Evolutionary conservation across 2,797 vertebrate species (phyloP), one percentile per base, ranked within the genome.

Genomic region (Glossophaga mutica): DNA sequence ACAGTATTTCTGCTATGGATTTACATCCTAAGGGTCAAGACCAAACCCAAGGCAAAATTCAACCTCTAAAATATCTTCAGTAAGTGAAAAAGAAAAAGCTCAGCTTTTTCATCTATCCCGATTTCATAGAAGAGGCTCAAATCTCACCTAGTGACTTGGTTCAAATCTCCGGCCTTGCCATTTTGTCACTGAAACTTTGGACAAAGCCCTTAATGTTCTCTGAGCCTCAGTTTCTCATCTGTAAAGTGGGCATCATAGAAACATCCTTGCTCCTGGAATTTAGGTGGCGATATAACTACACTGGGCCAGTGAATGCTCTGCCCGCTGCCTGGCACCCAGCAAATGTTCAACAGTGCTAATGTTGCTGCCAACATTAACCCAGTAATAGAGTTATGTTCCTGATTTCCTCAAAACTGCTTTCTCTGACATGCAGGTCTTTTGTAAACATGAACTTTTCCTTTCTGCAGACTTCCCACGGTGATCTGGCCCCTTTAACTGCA

Each of bases 401-500:
- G 48, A 22, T 37, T 78, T 86, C 90, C 59, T 92, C 48, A 48
- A 76, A 89, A 88, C 71, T 87, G 68, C 57, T 62, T 90, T 48
- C 42, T 76, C 71, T 16, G 16, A 55, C 42, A 73, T 1, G 14
- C 68, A 93, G 52, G 19, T 22, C 86, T 97, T 93, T 94, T 95
- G 67, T 52, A 50, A 76, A 73, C 0, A 70, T 87, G 95, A 94
- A 95, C 76, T 94, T 95, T 94, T 94, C 83, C 87, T 94, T 67
- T 89, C 79, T 73, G 70, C n/a, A 76, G 79, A 77, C 90, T 96
- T 92, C 96, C 95, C 83, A 55, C 62, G 87, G 85, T 85, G 91
- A 96, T 94, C 62, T 95, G 94, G 76, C 67, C 81, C 67, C 78
- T 81, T 78, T 97, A 94, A 87, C 87, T 81, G 70, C 77, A 82